Base-by-base conservation (phyloP, 2,113 vertebrate species). In the Motacilla alba region DNA sequence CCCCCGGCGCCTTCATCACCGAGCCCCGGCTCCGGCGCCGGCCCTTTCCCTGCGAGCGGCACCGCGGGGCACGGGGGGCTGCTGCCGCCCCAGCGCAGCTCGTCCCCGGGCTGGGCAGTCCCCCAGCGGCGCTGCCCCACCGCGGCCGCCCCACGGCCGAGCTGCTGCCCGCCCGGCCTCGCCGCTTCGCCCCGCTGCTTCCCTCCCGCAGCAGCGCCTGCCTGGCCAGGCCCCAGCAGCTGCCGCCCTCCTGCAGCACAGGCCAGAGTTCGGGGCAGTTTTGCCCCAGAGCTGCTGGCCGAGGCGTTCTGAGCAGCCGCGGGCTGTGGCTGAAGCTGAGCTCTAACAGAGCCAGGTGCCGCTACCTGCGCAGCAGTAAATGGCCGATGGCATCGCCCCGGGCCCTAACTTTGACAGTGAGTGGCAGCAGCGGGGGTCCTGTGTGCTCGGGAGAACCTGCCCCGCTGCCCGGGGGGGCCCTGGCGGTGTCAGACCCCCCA, bases 141-240 rank as follows among this genome's bases (percentile, higher is more conserved):
- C 79, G 3, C 55, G 27, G 27, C 44, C 33, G 68, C 81, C 77
- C 89, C 70, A 7, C 3, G 6, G 49, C 44, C 5, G 5, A 21
- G 55, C 62, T 30, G 28, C 18, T 2, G 10, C 77, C 77, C 17
- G 41, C 15, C 68, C 11, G 3, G 30, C 43, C 87, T 59, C 49
- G 1, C 43, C 0, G 3, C 67, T 55, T 75, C 4, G 28, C 41
- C 87, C 55, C 49, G 1, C 44, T 0, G 3, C 67, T 56, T 20
- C 26, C 1, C 49, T 68, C 74, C 88, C 28, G 63, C 84, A 19
- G 63, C 80, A 31, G 53, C 1, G 7, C 63, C 64, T 1, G 16
- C 16, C 52, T 16, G 52, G 68, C 23, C n/a, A 44, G n/a, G 39
- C 73, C 88, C 9, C 19, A 4, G 89, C 82, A 31, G 82, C 84